phyloP scores from a whole-genome alignment of 2,888 invertebrate species.

The Cephus nigrinus region DNA sequence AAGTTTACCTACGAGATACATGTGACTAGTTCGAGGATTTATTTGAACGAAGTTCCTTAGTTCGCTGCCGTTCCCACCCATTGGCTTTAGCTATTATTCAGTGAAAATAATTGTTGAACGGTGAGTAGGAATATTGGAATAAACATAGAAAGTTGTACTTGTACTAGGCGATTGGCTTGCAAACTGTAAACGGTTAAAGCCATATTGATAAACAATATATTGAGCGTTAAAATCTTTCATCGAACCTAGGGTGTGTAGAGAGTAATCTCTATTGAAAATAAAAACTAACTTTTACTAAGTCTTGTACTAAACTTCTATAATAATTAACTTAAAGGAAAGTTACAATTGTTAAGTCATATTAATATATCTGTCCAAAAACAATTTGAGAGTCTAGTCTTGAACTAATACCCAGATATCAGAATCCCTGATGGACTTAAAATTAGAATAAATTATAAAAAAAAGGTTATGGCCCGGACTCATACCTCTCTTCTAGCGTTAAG shows the following conservation, averaged over 20 bases:
- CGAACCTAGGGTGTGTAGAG: background rate
- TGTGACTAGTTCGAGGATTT: constrained; percentile 42
- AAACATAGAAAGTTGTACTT: background rate
- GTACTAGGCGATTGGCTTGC: background rate
- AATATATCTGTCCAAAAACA: background rate
- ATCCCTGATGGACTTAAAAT: background rate
- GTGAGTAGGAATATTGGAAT: background rate
- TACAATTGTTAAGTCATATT: background rate
- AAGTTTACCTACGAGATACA: constrained; percentile 33
- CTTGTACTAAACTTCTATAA: background rate
- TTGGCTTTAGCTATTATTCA: background rate
- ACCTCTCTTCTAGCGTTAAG: no score
- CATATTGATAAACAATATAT: background rate
- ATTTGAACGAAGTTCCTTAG: constrained; percentile 5
- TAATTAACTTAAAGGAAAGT: background rate
- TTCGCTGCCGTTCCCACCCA: background rate
- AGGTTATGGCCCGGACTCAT: no score
- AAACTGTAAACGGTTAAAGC: background rate
- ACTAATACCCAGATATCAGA: background rate
- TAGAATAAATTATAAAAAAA: background rate
- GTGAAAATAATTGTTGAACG: background rate
- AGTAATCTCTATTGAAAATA: background rate
- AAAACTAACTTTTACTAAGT: background rate
- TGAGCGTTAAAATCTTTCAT: background rate
- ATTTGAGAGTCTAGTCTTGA: background rate